Evolutionary conservation across 2,797 vertebrate genomes (phyloP), one percentile per base, ranked within the genome.

Genomic region (Xyrichtys novacula): DNA sequence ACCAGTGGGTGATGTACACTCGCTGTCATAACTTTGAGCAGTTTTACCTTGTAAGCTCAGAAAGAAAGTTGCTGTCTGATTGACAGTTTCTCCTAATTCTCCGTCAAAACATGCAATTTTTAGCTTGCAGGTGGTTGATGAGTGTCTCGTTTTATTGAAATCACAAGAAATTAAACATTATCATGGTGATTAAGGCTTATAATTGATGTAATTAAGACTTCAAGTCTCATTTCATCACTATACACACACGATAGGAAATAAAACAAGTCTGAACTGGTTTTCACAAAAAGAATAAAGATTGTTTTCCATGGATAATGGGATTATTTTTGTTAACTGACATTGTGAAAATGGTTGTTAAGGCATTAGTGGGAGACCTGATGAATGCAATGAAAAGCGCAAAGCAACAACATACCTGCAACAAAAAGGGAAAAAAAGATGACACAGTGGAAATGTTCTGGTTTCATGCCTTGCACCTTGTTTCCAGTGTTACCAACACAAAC

Each of bases 101-200:
- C 39, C 61, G 58, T 66, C 62, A 83, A 76, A 85, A 75, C 60
- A 79, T 76, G 44, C 2, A 9, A 32, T 76, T 83, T 74, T 73
- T 43, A 36, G 52, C 40, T 74, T 66, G 84, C 81, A 86, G 84
- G 84, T 86, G 86, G 79, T 66, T 83, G 83, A 85, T 85, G 75
- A 86, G 79, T 59, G 62, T 28, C 72, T 81, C 40, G 58, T 85
- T 86, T 80, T 70, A 78, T 82, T 76, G 62, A 44, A 71, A 71
- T 65, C 48, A 49, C 43, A 67, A 67, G 60, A 74, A 78, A 81
- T 75, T 48, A 68, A 81, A 65, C 54, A 53, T 36, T 65, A 28
- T 84, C 69, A 62, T 1, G 49, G 34, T 84, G 40, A 85, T 86
- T 84, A 85, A 39, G 81, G 50, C 29, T 36, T n/a, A 40, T 52